A percentile compares a stretch with the other conserved stretches of the same genome.
Conservation (phyloP, 2,888 invertebrate species). For the Carterocephalus palaemon region DNA sequence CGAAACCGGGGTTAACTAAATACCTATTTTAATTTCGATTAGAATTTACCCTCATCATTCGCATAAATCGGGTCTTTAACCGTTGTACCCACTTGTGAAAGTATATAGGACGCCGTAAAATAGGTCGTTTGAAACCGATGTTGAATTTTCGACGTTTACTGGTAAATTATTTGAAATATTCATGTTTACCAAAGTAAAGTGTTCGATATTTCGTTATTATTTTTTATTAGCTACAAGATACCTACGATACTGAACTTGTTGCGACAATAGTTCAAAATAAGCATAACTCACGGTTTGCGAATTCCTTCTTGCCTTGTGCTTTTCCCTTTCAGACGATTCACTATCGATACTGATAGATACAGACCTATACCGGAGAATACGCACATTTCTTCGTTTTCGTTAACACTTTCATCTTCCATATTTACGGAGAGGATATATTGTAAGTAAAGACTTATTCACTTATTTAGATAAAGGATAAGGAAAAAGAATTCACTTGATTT, state of each 20-base stretch:
- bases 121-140: no score
- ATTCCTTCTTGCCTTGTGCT: neutral
- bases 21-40: slow-evolving; percentile 20
- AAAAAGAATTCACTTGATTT: neutral
- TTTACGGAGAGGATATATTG: neutral
- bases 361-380: no score
- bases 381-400: neutral
- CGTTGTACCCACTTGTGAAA: no score
- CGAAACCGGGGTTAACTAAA: slow-evolving; percentile 18
- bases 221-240: neutral
- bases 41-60: slow-evolving; percentile 2
- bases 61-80: slow-evolving; percentile 20
- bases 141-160: no score
- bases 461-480: no score
- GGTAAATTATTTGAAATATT: no score
- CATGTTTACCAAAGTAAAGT: neutral
- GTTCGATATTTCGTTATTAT: neutral
- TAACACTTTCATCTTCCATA: neutral
- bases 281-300: neutral
- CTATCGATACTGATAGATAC: neutral
- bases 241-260: neutral
- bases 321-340: neutral
- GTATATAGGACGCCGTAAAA: neutral
- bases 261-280: no score
- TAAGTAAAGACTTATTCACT: no score